phyloP scores from a whole-genome alignment of 2,888 invertebrate species.

The Melieria crassipennis region DNA sequence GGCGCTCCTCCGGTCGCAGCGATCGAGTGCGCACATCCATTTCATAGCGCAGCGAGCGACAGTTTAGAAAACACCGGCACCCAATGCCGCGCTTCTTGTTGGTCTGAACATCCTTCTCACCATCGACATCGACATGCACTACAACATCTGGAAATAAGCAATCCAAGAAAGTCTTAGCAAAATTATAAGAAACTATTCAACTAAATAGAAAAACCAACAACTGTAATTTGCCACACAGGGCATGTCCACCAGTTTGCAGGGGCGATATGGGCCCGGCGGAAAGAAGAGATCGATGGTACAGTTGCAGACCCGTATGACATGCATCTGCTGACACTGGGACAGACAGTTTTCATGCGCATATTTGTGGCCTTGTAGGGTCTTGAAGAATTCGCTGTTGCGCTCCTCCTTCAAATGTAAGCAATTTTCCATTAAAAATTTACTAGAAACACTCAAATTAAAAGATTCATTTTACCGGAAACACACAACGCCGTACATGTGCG shows the following conservation, averaged over 20 bases:
- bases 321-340: constrained; percentile 62
- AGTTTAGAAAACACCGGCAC: constrained; percentile 59
- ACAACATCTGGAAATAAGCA: constrained; percentile 11
- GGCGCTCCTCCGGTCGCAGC: constrained; percentile 30
- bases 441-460: too few species aligned
- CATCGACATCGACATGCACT: constrained; percentile 14
- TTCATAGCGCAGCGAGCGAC: constrained; percentile 53
- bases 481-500: constrained; percentile 48
- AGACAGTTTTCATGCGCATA: constrained; percentile 63
- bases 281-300: constrained; percentile 63
- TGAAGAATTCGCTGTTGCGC: constrained; percentile 52
- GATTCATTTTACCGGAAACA: constrained; percentile 46
- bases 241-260: constrained; percentile 52
- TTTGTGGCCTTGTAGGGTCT: constrained; percentile 54
- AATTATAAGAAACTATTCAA: background rate
- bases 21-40: constrained; percentile 47
- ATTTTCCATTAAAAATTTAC: background rate
- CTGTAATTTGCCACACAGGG: constrained; percentile 54
- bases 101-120: constrained; percentile 12
- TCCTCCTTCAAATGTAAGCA: constrained; percentile 36
- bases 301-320: constrained; percentile 60
- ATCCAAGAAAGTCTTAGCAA: too few species aligned
- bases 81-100: constrained; percentile 48
- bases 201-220: background rate
- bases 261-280: constrained; percentile 47